Conservation (phyloP, 2,113 vertebrate species). For the Alces alces region DNA sequence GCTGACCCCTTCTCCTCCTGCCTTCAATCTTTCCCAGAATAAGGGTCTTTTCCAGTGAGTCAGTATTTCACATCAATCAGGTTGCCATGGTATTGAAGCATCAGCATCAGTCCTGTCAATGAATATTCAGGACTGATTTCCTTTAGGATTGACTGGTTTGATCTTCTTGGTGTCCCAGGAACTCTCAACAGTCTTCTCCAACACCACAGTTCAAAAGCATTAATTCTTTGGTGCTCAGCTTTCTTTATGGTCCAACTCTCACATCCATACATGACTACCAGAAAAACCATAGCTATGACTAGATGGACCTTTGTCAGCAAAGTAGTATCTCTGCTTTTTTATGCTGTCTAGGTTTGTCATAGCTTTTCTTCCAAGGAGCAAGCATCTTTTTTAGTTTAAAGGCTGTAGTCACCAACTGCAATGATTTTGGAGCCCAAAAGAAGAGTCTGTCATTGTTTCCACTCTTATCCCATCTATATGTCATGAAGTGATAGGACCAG, state of each 20-base stretch:
- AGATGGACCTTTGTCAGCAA: neutral
- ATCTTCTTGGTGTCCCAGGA: neutral
- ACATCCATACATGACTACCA: neutral
- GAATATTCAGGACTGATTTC: neutral
- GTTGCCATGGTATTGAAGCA: neutral
- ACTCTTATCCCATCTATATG: neutral
- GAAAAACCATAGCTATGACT: neutral
- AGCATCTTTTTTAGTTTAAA: neutral
- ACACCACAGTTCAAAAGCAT: neutral
- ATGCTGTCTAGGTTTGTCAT: neutral
- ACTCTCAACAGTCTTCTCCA: neutral
- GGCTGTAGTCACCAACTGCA: neutral
- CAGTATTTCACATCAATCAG: neutral
- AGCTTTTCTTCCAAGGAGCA: neutral
- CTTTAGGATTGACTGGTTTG: neutral
- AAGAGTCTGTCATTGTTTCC: neutral
- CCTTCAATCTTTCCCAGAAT: neutral
- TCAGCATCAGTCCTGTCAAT: neutral
- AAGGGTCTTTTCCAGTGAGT: neutral
- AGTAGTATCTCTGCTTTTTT: neutral
- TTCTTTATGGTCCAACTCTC: neutral
- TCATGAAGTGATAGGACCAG: neutral
- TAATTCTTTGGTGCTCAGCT: neutral
- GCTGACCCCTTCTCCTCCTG: neutral
- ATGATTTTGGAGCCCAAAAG: neutral